Evolutionary conservation across 23 tunicate genomes (phyloP), one percentile per base, ranked within the genome.

Genomic region (Trididemnum miniatum): DNA sequence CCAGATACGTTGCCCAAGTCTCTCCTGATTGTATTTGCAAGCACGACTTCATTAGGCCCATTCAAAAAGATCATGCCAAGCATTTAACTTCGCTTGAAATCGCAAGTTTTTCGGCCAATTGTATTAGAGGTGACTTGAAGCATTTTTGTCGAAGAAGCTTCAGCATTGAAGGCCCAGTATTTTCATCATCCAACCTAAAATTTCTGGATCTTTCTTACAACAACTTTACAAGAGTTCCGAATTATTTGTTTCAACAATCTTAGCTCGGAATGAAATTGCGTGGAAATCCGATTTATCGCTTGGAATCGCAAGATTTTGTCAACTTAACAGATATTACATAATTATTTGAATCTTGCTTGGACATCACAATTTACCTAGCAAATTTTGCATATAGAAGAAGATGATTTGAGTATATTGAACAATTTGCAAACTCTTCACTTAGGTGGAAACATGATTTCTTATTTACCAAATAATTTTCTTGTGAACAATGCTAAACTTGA

Each of bases 141-240:
- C 67, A 62, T 62, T n/a, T 62, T 62, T 62, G 67, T 62, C 26
- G 4, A 26, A 26, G 67, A 20, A 62, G 22, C 22, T 62, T 62
- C 22, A 20, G 25, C 22, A 62, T 62, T 25, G 29, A 62, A n/a
- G 29, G 5, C 5, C 29, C 67, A 62, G 29, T 62, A 12, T 62
- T 62, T 62, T 5, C 67, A 62, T 15, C 67, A 4, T 4, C 5
- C 4, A 25, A 20, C 29, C 22, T 62, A 25, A 62, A 62, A 25
- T 62, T 12, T 62, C 22, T 62, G 67, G 67, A 62, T 62, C 67
- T 62, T 62, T 62, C 67, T 62, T 62, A 62, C 29, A n/a, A 62
- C 29, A 62, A 62, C 26, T 62, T 62, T 5, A 62, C 15, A 62
- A 20, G 22, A 20, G 22, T 62, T 20, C 67, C 67, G 29, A 62